Evolutionary conservation across 2,797 vertebrate genomes (phyloP).

Genomic region (Ispidina lecontei): DNA sequence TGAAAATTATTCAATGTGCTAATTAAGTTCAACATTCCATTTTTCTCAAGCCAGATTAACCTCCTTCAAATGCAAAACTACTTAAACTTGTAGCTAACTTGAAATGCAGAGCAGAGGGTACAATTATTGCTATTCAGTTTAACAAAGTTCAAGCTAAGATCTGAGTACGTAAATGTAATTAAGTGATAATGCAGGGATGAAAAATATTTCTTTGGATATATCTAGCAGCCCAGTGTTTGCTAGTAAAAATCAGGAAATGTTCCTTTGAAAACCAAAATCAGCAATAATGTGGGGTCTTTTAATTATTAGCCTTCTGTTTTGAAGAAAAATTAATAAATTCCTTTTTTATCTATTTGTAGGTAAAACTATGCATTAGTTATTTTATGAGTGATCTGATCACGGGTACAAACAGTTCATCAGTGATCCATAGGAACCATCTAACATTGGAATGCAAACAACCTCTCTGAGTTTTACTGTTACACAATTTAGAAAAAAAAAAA

Average conservation of each 20-base stretch:
- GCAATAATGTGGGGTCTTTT: neutral
- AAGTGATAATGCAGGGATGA: neutral
- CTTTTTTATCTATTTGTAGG: neutral
- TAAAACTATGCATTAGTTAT: neutral
- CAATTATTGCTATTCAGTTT: neutral
- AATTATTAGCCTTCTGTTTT: neutral
- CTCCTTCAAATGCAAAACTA: neutral
- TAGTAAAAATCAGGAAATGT: neutral
- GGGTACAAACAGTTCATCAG: conserved; percentile 32
- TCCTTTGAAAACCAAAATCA: neutral
- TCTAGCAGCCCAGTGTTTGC: neutral
- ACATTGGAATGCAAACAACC: conserved; percentile 42
- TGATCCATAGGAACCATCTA: conserved; percentile 20
- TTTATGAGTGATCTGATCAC: conserved; percentile 64
- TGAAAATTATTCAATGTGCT: neutral
- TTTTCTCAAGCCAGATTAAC: neutral
- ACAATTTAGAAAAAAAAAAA: neutral
- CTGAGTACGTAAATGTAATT: neutral
- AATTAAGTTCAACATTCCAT: neutral
- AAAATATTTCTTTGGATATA: neutral
- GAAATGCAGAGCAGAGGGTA: neutral
- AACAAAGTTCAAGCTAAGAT: neutral
- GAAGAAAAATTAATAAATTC: neutral
- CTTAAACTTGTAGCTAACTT: neutral
- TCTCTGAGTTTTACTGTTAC: conserved; percentile 23